Percentiles rank a stretch among this genome's conserved stretches.
Evolutionary conservation across 2,888 invertebrate species (phyloP).

Genomic region (Furcula furcula): DNA sequence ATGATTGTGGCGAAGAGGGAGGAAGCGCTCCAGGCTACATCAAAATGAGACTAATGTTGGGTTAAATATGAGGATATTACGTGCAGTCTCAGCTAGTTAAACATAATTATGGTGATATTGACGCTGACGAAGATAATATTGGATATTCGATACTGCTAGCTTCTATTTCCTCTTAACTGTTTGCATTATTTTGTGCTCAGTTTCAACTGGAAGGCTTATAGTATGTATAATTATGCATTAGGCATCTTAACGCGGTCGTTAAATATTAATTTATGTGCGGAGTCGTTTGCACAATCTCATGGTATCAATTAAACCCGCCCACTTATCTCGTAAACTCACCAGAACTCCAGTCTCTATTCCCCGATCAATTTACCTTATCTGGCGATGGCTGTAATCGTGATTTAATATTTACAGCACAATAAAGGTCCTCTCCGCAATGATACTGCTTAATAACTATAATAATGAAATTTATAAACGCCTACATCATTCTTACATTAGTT

Average conservation of each 20-base stretch:
- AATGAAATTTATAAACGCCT: conserved; percentile 50
- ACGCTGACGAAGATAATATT: conserved; percentile 48
- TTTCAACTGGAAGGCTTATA: conserved; percentile 35
- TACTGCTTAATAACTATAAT: conserved; percentile 67
- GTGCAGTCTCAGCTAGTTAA: conserved; percentile 44
- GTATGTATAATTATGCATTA: conserved; percentile 53
- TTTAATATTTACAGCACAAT: conserved; percentile 79
- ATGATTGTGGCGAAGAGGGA: conserved; percentile 21
- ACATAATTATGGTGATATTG: conserved; percentile 58
- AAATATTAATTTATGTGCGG: conserved; percentile 64
- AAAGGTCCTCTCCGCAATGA: conserved; percentile 68
- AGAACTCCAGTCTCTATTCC: conserved; percentile 50
- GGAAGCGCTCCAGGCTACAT: conserved; percentile 38
- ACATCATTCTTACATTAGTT: conserved; percentile 30
- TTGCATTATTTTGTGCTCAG: conserved; percentile 28
- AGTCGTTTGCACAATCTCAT: conserved; percentile 64
- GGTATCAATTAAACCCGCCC: conserved; percentile 70
- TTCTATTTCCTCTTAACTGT: conserved; percentile 18
- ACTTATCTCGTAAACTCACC: conserved; percentile 64
- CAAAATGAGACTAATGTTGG: conserved; percentile 40
- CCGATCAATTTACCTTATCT: conserved; percentile 79
- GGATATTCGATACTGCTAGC: conserved; percentile 44
- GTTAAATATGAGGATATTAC: conserved; percentile 49
- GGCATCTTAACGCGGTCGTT: conserved; percentile 50
- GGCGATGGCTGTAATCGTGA: conserved; percentile 62